Conservation (phyloP, 2,113 vertebrate species). For the Perccottus glenii region DNA sequence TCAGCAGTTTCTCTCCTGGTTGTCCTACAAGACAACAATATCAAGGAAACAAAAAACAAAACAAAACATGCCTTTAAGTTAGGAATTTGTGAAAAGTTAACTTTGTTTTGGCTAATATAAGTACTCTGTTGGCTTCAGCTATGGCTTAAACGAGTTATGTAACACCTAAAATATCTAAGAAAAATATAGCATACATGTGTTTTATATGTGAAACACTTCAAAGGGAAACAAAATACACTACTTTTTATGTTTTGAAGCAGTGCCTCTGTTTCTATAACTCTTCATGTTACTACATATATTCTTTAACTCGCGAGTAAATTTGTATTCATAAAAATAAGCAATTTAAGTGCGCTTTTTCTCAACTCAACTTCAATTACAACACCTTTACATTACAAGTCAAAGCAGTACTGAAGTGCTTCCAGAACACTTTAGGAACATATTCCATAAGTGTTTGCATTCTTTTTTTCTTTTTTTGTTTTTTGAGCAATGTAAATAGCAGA, state of each 20-base stretch:
- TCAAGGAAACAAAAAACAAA: constrained; percentile 14
- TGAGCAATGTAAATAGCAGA: background rate
- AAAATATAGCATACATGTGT: background rate
- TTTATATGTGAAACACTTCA: background rate
- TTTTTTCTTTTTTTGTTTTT: too few species aligned
- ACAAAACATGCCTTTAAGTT: constrained; percentile 5
- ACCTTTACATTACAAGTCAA: constrained; percentile 15
- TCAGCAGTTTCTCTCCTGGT: constrained; percentile 8
- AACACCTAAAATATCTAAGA: constrained; percentile 27
- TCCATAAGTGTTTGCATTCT: background rate
- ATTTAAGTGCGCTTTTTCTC: constrained; percentile 10
- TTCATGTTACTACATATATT: constrained; percentile 48
- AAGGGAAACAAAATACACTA: too few species aligned
- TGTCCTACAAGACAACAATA: constrained; percentile 13
- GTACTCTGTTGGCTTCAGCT: constrained; percentile 14
- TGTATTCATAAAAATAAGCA: constrained; percentile 28
- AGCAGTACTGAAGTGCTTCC: constrained; percentile 10
- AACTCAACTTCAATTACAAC: constrained; percentile 24
- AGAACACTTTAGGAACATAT: constrained; percentile 10
- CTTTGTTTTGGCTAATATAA: constrained; percentile 50
- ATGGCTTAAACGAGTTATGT: constrained; percentile 42
- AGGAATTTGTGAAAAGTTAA: constrained; percentile 52
- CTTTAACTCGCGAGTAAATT: constrained; percentile 19
- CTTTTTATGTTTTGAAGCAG: background rate
- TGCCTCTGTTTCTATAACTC: constrained; percentile 29